Percentiles rank a stretch among this genome's conserved stretches.
phyloP scores from a whole-genome alignment of 2,888 invertebrate genomes.

The Drosophila limbata region DNA sequence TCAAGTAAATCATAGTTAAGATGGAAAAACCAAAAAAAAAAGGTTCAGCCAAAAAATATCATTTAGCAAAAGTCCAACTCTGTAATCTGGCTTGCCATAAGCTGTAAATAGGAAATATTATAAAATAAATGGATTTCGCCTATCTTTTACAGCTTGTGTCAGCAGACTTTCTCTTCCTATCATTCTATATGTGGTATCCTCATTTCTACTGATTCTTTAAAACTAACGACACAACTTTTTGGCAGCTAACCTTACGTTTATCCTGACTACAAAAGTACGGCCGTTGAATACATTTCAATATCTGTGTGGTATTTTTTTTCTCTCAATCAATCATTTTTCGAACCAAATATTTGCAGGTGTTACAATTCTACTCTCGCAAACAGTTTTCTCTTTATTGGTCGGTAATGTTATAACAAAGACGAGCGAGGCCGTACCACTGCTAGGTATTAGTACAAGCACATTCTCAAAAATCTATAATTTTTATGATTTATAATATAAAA shows the following conservation, averaged over 20 bases:
- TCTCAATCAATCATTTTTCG: slow-evolving; percentile 85
- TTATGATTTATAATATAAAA: slow-evolving; percentile 51
- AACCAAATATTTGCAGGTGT: slow-evolving; percentile 93
- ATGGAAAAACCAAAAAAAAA: slow-evolving; percentile 44
- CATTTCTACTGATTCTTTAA: slow-evolving; percentile 1
- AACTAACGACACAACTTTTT: slow-evolving; percentile 9
- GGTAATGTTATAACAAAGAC: slow-evolving; percentile 99
- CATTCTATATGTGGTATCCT: slow-evolving; percentile 2
- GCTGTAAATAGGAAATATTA: slow-evolving; percentile 20
- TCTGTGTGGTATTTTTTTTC: slow-evolving; percentile 7
- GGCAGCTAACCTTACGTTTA: slow-evolving; percentile 14
- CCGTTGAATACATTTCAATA: slow-evolving; percentile 2
- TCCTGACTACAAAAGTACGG: neutral
- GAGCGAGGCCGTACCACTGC: slow-evolving; percentile 99
- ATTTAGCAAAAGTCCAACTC: slow-evolving; percentile 47
- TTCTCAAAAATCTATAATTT: slow-evolving; percentile 38
- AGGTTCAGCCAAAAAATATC: slow-evolving; percentile 84
- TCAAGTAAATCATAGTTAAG: slow-evolving; percentile 32
- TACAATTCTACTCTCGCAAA: slow-evolving; percentile 99
- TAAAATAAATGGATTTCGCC: neutral
- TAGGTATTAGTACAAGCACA: slow-evolving; percentile 89
- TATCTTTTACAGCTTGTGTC: slow-evolving; percentile 29
- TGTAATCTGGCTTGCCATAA: slow-evolving; percentile 5
- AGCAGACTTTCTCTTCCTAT: slow-evolving; percentile 2
- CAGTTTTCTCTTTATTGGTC: slow-evolving; percentile 99